Percentiles rank a stretch among this genome's conserved stretches.
These are phyloP conservation scores for Harlomillsia oculata DNA, from an alignment of 1,140 invertebrate genomes.

Conservation along the genomic window DNA sequence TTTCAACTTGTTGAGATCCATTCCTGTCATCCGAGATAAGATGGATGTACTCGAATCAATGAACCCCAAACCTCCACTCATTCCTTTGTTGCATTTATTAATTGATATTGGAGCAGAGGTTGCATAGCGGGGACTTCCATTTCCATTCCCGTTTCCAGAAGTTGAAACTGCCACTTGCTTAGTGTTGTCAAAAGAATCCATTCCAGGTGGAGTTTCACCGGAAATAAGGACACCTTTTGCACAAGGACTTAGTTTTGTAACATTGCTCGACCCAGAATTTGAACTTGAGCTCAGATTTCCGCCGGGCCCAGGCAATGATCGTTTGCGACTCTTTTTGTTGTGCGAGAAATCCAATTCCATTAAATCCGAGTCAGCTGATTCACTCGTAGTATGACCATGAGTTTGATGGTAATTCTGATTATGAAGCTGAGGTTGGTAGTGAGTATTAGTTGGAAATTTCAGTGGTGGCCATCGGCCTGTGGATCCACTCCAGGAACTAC, in stretches of 20 bases:
- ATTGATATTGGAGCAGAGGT: conserved; percentile 33
- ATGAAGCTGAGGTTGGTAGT: neutral
- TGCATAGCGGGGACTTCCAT: conserved; percentile 14
- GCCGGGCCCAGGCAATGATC: conserved; percentile 30
- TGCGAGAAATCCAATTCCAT: conserved; percentile 35
- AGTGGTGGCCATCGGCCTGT: conserved; percentile 24
- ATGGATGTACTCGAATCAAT: conserved; percentile 16
- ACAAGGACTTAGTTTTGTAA: conserved; percentile 25
- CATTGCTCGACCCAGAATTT: conserved; percentile 9
- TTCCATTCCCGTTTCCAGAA: conserved; percentile 1
- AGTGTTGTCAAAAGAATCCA: neutral
- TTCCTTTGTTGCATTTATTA: conserved; percentile 17
- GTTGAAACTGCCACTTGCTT: neutral
- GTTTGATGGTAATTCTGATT: neutral
- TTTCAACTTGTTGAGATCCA: conserved; percentile 33
- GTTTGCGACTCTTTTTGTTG: conserved; percentile 31
- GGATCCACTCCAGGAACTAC: conserved; percentile 34
- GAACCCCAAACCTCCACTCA: conserved; percentile 4
- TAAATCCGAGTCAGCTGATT: conserved; percentile 28
- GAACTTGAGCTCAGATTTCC: conserved; percentile 17
- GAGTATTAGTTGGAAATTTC: conserved; percentile 7
- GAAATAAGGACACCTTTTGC: conserved; percentile 4
- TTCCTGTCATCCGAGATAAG: conserved; percentile 26
- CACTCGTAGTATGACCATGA: neutral
- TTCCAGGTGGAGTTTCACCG: neutral